Evolutionary conservation across 2,113 vertebrate genomes (phyloP).

Genomic region (Tauraco erythrolophus): DNA sequence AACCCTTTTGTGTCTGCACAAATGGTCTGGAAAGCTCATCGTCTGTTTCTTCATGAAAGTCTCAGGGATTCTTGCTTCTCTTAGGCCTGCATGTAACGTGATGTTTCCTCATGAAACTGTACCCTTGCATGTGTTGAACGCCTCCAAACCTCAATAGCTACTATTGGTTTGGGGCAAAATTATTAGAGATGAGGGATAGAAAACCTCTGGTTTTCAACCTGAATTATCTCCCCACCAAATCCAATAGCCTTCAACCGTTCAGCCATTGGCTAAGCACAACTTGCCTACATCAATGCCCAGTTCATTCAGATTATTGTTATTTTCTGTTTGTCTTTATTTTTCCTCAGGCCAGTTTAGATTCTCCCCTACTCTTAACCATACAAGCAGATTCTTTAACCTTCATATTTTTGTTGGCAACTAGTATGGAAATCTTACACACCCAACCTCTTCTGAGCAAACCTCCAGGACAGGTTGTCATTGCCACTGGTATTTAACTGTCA

Average conservation of each 20-base stretch:
- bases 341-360: not conserved
- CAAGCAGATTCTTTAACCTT: not conserved
- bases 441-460: not conserved
- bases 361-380: not conserved
- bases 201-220: not conserved
- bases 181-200: not conserved
- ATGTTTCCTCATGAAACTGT: not conserved
- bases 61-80: not conserved
- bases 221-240: not conserved
- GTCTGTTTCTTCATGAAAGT: not conserved
- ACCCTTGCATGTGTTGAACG: not conserved
- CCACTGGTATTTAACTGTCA: not conserved
- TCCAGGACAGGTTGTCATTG: not conserved
- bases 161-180: not conserved
- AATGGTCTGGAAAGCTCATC: not conserved
- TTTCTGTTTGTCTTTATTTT: not conserved
- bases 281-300: not conserved
- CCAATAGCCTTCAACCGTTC: not conserved
- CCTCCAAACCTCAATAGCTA: not conserved
- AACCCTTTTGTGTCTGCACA: not conserved
- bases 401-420: slow-evolving; percentile 11
- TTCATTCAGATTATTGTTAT: not conserved
- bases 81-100: not conserved
- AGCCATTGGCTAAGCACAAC: not conserved
- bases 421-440: not conserved